Percentiles rank a stretch among this genome's conserved stretches.
Evolutionary conservation across 2,888 invertebrate genomes (phyloP).

Genomic region (Macaria liturata): DNA sequence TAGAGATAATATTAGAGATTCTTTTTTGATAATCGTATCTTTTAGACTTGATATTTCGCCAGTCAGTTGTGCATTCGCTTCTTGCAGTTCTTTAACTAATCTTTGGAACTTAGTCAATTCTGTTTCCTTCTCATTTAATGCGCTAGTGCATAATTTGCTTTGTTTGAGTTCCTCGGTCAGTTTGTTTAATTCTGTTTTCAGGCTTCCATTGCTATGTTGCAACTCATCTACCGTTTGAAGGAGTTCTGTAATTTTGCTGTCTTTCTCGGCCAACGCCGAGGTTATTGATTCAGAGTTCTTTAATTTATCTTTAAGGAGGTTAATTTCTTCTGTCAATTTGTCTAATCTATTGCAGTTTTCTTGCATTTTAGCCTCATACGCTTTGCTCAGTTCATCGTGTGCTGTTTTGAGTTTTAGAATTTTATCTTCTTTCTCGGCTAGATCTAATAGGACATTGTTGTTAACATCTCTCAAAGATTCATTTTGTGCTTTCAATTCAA

Average conservation of each 20-base stretch:
- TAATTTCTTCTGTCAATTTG: conserved; percentile 52
- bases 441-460: conserved; percentile 37
- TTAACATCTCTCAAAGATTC: conserved; percentile 44
- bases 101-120: conserved; percentile 45
- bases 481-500: conserved; percentile 38
- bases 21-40: conserved; percentile 44
- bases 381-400: conserved; percentile 47
- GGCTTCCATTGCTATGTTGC: conserved; percentile 46
- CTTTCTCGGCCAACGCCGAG: conserved; percentile 40
- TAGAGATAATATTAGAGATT: conserved; percentile 43
- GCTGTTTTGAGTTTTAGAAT: conserved; percentile 41
- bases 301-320: conserved; percentile 46
- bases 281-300: conserved; percentile 48
- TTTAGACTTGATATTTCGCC: conserved; percentile 51
- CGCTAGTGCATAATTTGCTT: conserved; percentile 49
- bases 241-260: conserved; percentile 43
- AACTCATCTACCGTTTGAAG: conserved; percentile 42
- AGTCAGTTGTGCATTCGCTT: conserved; percentile 38
- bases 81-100: conserved; percentile 42
- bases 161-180: conserved; percentile 45
- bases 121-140: conserved; percentile 40
- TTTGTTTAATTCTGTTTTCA: conserved; percentile 48
- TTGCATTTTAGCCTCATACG: conserved; percentile 48
- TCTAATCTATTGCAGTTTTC: conserved; percentile 53
- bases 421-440: conserved; percentile 46